Evolutionary conservation across 2,797 vertebrate species (phyloP).

Genomic region (Melanotaenia nigrans): DNA sequence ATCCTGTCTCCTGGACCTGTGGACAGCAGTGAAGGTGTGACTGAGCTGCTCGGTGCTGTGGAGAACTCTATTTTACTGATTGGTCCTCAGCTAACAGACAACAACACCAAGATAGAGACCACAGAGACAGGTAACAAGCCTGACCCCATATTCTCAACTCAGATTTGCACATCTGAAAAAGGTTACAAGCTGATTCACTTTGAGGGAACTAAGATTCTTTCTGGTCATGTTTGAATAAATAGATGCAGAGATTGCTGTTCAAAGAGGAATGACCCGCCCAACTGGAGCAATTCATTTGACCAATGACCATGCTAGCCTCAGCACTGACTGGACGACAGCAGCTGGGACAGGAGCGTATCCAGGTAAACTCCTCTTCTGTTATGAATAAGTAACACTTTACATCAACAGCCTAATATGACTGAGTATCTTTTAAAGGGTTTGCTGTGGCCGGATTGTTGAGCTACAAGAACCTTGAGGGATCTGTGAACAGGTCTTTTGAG

Average conservation of each 20-base stretch:
- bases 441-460: conserved; percentile 71
- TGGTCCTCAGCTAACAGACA: conserved; percentile 70
- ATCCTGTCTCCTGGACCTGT: conserved; percentile 42
- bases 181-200: background rate
- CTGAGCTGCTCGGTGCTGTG: conserved; percentile 56
- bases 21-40: conserved; percentile 39
- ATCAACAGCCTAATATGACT: background rate
- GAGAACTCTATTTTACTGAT: conserved; percentile 72
- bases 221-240: conserved; percentile 4
- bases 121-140: conserved; percentile 59
- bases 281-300: conserved; percentile 69
- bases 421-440: conserved; percentile 56
- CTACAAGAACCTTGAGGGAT: conserved; percentile 68
- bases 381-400: background rate
- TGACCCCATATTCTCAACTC: background rate
- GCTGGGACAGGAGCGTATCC: conserved; percentile 65
- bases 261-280: conserved; percentile 59
- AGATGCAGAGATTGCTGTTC: conserved; percentile 73
- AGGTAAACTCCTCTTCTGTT: conserved; percentile 59
- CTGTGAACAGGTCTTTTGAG: conserved; percentile 59
- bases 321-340: conserved; percentile 78
- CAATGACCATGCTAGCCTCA: conserved; percentile 60
- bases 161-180: background rate
- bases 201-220: background rate
- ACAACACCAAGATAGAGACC: conserved; percentile 50